phyloP scores from a whole-genome alignment of 2,888 invertebrate genomes.

The Scelioninae gen. 1 region DNA sequence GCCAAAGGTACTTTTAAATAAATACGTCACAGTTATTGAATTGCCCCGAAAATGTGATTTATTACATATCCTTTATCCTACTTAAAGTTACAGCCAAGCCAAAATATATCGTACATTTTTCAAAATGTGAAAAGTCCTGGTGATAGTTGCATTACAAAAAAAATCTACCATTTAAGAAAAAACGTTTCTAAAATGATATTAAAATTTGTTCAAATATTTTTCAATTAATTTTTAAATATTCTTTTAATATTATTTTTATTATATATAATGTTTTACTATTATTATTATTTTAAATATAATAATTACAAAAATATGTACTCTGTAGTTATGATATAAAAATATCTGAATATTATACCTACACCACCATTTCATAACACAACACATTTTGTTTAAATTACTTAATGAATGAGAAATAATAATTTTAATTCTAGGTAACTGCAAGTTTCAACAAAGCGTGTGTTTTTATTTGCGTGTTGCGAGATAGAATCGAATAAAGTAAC shows the following conservation, averaged over 20 bases:
- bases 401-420: neutral
- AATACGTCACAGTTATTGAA: conserved; percentile 18
- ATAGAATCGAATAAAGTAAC: conserved; percentile 72
- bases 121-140: conserved; percentile 5
- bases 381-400: neutral
- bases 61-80: conserved; percentile 9
- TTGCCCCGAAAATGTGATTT: conserved; percentile 18
- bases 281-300: too few species aligned
- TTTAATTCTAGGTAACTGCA: neutral
- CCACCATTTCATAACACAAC: too few species aligned
- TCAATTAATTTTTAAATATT: too few species aligned
- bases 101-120: conserved; percentile 6
- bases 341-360: too few species aligned
- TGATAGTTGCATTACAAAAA: too few species aligned
- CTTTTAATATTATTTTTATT: too few species aligned
- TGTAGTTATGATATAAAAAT: too few species aligned
- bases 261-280: too few species aligned
- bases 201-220: too few species aligned
- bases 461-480: conserved; percentile 19
- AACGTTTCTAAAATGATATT: too few species aligned
- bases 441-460: neutral
- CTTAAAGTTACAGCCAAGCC: conserved; percentile 2
- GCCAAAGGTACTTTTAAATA: conserved; percentile 31
- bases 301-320: too few species aligned
- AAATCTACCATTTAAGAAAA: too few species aligned